Conservation (phyloP, 2,888 invertebrate species). For the Melanostoma scalare region DNA sequence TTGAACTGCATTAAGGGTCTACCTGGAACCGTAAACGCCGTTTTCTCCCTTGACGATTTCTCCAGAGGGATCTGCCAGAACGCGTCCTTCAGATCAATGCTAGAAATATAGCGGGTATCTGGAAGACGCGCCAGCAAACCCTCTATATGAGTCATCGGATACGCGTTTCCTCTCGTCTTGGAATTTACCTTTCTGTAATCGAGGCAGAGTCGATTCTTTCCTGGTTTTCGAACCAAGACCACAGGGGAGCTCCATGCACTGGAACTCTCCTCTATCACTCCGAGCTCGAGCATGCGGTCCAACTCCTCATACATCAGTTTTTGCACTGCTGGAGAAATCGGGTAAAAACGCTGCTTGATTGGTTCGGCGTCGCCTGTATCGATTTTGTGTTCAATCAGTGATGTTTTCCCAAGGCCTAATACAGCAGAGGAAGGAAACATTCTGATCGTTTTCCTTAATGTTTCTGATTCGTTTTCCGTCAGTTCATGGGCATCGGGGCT, state of each 20-base stretch:
- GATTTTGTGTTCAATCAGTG: neutral
- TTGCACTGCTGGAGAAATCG: neutral
- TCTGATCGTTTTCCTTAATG: too few species aligned
- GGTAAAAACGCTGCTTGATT: constrained; percentile 3
- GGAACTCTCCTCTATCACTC: too few species aligned
- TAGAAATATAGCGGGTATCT: constrained; percentile 20
- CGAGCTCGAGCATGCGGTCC: too few species aligned
- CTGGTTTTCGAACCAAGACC: too few species aligned
- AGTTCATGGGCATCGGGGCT: too few species aligned
- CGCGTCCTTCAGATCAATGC: neutral
- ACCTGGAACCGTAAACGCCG: constrained; percentile 29
- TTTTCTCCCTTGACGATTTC: constrained; percentile 6
- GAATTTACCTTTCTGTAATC: constrained; percentile 1
- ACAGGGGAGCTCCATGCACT: too few species aligned
- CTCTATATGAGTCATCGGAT: constrained; percentile 24
- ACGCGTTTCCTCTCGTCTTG: constrained; percentile 23
- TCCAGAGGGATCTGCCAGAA: neutral
- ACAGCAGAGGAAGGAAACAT: neutral
- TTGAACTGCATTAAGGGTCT: constrained; percentile 12
- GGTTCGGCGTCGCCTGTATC: neutral
- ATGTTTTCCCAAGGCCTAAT: constrained; percentile 5
- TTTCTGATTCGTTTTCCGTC: too few species aligned
- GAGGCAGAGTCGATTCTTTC: too few species aligned
- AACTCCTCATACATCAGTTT: neutral
- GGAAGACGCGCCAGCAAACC: constrained; percentile 23